Percentiles rank a stretch among this genome's conserved stretches.
phyloP scores from a whole-genome alignment of 1,140 invertebrate genomes.

The Laupala kohalensis region DNA sequence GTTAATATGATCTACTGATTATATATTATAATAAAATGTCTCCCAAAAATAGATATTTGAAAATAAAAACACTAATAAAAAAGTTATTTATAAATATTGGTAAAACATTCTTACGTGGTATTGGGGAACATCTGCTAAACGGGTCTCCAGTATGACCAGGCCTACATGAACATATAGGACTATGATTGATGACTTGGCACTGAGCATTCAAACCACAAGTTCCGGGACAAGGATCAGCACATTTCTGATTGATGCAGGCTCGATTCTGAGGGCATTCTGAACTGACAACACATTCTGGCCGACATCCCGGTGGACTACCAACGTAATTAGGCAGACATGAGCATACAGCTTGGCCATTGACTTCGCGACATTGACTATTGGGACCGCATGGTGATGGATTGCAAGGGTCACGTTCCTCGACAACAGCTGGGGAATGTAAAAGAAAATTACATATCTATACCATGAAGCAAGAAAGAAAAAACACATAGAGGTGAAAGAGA shows the following conservation, averaged over 20 bases:
- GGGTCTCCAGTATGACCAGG: conserved; percentile 41
- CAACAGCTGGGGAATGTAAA: conserved; percentile 16
- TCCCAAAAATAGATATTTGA: conserved; percentile 36
- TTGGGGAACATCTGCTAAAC: conserved; percentile 34
- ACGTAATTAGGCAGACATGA: conserved; percentile 45
- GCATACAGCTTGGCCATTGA: conserved; percentile 43
- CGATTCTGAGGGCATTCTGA: conserved; percentile 47
- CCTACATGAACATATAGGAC: conserved; percentile 40
- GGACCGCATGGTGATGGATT: conserved; percentile 59
- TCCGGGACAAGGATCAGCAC: conserved; percentile 43
- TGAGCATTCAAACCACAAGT: conserved; percentile 44
- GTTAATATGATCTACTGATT: too few species aligned
- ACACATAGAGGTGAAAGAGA: neutral
- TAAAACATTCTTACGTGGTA: conserved; percentile 28
- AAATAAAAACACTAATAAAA: too few species aligned
- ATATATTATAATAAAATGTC: conserved; percentile 37
- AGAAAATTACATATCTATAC: neutral
- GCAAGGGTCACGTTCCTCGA: conserved; percentile 37
- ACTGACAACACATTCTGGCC: conserved; percentile 46
- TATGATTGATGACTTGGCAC: conserved; percentile 42
- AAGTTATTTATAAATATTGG: conserved; percentile 14
- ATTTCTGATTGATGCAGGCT: conserved; percentile 42
- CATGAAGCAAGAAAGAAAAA: neutral
- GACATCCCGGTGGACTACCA: conserved; percentile 44
- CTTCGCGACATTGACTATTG: conserved; percentile 46